Evolutionary conservation across 2,113 vertebrate species (phyloP).

Genomic region (Eleginops maclovinus): DNA sequence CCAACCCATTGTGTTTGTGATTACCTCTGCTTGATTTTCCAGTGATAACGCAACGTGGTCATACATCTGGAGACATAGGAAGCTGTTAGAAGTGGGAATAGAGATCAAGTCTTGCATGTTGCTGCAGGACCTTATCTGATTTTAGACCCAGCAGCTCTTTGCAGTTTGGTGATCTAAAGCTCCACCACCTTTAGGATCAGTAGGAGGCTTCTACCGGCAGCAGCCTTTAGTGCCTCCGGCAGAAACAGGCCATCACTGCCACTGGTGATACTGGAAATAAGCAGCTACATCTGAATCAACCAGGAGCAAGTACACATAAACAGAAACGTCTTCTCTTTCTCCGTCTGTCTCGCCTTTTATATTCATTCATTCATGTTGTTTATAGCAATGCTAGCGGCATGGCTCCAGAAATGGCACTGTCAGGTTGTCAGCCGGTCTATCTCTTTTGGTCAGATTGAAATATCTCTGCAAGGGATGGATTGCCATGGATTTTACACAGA

Average conservation of each 20-base stretch:
- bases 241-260: slow-evolving; percentile 18
- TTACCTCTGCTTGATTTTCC: slow-evolving; percentile 39
- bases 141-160: slow-evolving; percentile 42
- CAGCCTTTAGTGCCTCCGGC: background rate
- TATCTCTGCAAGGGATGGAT: background rate
- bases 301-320: background rate
- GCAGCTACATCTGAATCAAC: background rate
- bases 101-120: slow-evolving; percentile 7
- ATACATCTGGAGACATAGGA: slow-evolving; percentile 25
- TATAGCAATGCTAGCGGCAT: background rate
- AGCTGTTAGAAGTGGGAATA: slow-evolving; percentile 19
- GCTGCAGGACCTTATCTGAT: slow-evolving; percentile 42
- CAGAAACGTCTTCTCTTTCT: background rate
- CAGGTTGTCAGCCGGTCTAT: background rate
- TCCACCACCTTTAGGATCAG: slow-evolving; percentile 12
- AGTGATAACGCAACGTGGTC: slow-evolving; percentile 37
- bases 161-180: slow-evolving; percentile 21
- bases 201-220: background rate
- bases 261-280: slow-evolving; percentile 2
- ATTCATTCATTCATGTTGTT: background rate
- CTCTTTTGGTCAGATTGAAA: slow-evolving; percentile 3
- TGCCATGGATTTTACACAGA: background rate
- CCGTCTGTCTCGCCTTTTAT: background rate
- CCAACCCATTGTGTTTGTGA: slow-evolving; percentile 46
- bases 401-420: background rate